A percentile compares a stretch with the other conserved stretches of the same genome.
Evolutionary conservation across 2,797 vertebrate genomes (phyloP).

Genomic region (Dendrocincla tyrannina): DNA sequence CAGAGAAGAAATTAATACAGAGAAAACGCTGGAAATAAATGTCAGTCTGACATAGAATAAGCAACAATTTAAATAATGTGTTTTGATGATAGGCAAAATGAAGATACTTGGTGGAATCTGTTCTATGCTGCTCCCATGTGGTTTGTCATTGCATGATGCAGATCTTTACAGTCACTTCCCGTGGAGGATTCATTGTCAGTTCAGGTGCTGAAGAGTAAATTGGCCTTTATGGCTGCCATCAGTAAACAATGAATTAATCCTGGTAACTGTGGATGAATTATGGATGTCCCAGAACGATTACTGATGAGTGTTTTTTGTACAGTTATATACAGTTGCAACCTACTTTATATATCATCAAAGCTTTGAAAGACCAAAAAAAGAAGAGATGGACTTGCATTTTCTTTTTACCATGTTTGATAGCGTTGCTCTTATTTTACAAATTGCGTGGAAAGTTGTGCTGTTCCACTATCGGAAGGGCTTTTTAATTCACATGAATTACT

Average conservation of each 20-base stretch:
- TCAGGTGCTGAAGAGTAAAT: background rate
- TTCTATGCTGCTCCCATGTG: rapidly evolving
- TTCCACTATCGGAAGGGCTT: background rate
- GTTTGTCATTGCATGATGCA: background rate
- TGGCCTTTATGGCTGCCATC: background rate
- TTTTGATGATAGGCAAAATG: background rate
- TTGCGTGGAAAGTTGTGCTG: background rate
- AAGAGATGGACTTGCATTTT: background rate
- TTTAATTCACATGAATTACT: background rate
- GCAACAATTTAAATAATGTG: background rate
- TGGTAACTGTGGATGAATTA: background rate
- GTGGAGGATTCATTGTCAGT: background rate
- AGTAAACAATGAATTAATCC: background rate
- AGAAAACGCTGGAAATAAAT: background rate
- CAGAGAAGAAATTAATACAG: background rate
- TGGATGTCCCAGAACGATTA: background rate
- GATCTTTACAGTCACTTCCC: background rate
- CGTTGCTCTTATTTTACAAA: background rate
- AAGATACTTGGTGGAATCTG: background rate
- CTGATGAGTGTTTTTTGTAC: background rate
- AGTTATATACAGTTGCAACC: background rate
- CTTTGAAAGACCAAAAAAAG: background rate
- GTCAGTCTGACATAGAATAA: background rate
- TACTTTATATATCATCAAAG: background rate
- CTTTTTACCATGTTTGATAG: background rate